phyloP scores from a whole-genome alignment of 53 echinoderm and acorn worm genomes.

The Echinarachnius parma region DNA sequence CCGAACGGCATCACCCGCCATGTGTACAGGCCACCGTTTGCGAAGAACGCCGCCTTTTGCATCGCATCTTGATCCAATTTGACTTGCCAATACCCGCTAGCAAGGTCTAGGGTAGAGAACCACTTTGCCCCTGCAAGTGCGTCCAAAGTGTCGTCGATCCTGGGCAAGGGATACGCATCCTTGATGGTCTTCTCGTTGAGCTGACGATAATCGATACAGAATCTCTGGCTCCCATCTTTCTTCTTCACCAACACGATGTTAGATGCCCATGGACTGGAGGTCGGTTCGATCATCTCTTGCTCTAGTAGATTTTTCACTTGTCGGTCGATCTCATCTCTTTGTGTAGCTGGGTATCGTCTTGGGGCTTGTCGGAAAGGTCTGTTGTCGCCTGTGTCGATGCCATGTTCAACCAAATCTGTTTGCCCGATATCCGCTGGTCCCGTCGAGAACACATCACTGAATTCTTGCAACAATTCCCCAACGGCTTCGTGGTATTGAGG shows the following conservation, averaged over 20 bases:
- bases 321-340: no score
- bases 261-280: no score
- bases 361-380: no score
- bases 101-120: conserved; percentile 15
- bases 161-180: conserved; percentile 4
- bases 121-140: background rate
- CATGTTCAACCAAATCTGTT: no score
- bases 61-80: no score
- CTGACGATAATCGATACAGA: conserved; percentile 15
- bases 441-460: no score
- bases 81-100: conserved; percentile 18
- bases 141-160: conserved; percentile 12
- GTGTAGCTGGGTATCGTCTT: no score
- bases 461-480: background rate
- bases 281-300: no score
- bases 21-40: conserved; percentile 6
- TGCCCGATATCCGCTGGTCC: no score
- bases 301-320: no score
- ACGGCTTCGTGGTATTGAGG: background rate
- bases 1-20: conserved; percentile 24
- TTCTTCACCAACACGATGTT: background rate
- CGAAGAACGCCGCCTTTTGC: no score
- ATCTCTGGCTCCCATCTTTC: conserved; percentile 12
- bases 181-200: background rate
- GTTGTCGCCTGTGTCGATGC: no score